A percentile compares a stretch with the other conserved stretches of the same genome.
Evolutionary conservation across 2,888 invertebrate species (phyloP).

Genomic region (Epistrophe eligans): DNA sequence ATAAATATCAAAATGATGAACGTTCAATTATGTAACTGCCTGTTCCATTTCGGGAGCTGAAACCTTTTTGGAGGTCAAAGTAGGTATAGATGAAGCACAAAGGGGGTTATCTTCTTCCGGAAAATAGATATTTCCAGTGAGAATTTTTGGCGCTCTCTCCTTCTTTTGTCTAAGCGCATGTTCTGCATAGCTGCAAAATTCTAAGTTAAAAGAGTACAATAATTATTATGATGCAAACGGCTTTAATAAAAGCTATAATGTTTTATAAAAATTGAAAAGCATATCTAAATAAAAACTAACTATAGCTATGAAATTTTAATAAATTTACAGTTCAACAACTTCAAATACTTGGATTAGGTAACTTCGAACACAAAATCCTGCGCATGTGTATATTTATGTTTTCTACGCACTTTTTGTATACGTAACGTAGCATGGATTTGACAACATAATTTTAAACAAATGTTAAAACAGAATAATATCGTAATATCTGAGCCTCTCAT

Average conservation of each 20-base stretch:
- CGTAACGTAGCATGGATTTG: neutral
- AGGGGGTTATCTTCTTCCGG: constrained; percentile 58
- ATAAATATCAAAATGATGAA: constrained; percentile 4
- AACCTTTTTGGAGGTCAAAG: constrained; percentile 70
- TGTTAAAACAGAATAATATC: neutral
- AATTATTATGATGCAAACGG: neutral
- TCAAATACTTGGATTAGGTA: neutral
- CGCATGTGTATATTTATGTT: constrained; percentile 70
- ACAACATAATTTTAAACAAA: neutral
- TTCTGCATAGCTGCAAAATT: constrained; percentile 2
- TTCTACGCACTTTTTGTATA: constrained; percentile 47
- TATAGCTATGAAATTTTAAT: neutral
- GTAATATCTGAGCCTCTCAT: neutral
- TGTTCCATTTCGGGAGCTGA: constrained; percentile 44
- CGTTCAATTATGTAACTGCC: constrained; percentile 60
- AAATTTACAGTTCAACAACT: neutral
- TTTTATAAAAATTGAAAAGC: neutral
- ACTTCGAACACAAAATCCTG: constrained; percentile 25
- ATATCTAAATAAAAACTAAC: neutral
- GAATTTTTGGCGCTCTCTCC: constrained; percentile 67
- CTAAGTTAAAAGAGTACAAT: neutral
- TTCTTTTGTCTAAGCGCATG: constrained; percentile 51
- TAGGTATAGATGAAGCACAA: constrained; percentile 38
- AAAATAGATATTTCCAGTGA: constrained; percentile 63
- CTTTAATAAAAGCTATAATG: neutral